Percentiles rank a stretch among this genome's conserved stretches.
Conservation (phyloP, 2,113 vertebrate genomes). For the Oceanites oceanicus region DNA sequence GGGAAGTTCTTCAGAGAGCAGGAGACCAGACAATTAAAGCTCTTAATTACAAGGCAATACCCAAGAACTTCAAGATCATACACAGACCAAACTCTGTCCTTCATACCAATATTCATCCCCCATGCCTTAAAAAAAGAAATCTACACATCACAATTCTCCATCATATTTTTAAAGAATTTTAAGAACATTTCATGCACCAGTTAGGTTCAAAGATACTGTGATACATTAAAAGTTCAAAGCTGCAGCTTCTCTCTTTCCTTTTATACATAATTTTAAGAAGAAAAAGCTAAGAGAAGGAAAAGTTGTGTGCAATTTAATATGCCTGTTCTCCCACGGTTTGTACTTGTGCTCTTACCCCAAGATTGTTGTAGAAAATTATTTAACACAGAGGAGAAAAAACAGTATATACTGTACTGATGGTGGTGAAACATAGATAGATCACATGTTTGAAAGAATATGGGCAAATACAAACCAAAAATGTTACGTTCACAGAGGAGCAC, state of each 20-base stretch:
- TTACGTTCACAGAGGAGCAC: neutral
- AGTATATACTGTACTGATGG: neutral
- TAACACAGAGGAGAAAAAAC: neutral
- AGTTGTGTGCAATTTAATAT: neutral
- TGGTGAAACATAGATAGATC: neutral
- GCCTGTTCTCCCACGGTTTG: neutral
- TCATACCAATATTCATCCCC: neutral
- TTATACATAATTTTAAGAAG: conserved; percentile 34
- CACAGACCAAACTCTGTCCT: neutral
- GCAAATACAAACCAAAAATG: neutral
- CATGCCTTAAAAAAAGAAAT: neutral
- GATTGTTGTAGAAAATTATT: neutral
- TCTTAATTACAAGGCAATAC: conserved; percentile 10
- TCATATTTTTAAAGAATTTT: conserved; percentile 48
- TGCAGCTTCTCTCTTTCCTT: conserved; percentile 27
- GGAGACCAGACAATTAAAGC: conserved; percentile 6
- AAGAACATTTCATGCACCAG: conserved; percentile 61
- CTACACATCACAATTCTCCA: conserved; percentile 46
- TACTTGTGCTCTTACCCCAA: neutral
- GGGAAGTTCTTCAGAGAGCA: neutral
- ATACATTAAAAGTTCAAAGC: conserved; percentile 58
- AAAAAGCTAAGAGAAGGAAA: conserved; percentile 16
- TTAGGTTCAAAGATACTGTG: conserved; percentile 68
- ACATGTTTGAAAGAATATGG: neutral
- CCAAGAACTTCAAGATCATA: conserved; percentile 7